These are phyloP conservation scores for Meloidogyne hapla DNA, from an alignment of 1,140 invertebrate genomes.

Conservation along the genomic window DNA sequence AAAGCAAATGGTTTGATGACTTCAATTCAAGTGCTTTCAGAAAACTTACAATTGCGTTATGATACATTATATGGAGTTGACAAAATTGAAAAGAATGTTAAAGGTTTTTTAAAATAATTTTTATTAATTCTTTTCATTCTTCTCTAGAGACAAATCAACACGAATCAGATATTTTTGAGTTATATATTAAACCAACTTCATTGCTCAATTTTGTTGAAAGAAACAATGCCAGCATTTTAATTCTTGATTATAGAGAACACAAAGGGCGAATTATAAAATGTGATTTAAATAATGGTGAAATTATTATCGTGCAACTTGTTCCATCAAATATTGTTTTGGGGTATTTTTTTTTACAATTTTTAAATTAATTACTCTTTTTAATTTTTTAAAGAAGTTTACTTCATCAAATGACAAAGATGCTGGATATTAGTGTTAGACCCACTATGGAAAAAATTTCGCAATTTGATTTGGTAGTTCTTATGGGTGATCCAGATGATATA, in stretches of 20 bases:
- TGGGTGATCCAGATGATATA: slow-evolving; percentile 22
- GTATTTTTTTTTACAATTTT: slow-evolving; percentile 14
- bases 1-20: neutral
- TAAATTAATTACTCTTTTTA: neutral
- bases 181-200: neutral
- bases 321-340: slow-evolving; percentile 3
- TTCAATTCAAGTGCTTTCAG: neutral
- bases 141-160: neutral
- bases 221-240: neutral
- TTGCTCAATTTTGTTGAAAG: neutral
- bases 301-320: slow-evolving; percentile 15
- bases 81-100: neutral
- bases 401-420: neutral
- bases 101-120: neutral
- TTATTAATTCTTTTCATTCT: neutral
- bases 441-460: slow-evolving; percentile 20
- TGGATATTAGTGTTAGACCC: slow-evolving; percentile 25
- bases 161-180: neutral
- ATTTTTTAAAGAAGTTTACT: slow-evolving; percentile 23
- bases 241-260: slow-evolving; percentile 19
- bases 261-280: slow-evolving; percentile 11
- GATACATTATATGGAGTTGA: neutral
- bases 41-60: neutral
- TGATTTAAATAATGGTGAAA: neutral
- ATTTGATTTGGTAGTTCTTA: slow-evolving; percentile 22